Percentiles rank a stretch among this genome's conserved stretches.
Conservation (phyloP, 35 echinoderm and acorn worm genomes). For the Amphiura filiformis region DNA sequence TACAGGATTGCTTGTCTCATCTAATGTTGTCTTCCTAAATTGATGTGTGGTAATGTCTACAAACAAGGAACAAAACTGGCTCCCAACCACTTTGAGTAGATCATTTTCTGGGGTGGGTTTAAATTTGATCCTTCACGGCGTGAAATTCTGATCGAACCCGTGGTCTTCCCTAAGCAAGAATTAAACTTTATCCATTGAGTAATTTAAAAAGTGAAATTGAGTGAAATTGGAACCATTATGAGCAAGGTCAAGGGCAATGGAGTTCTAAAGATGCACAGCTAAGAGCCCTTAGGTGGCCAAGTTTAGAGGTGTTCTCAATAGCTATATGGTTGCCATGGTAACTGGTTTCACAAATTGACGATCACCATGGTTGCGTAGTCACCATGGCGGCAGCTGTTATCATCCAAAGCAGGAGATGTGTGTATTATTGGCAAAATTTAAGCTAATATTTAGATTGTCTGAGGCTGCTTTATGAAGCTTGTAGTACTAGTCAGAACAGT, state of each 20-base stretch:
- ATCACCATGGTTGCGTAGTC: background rate
- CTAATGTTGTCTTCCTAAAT: too few relatives aligned
- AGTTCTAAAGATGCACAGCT: background rate
- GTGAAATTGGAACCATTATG: background rate
- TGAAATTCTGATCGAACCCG: too few relatives aligned
- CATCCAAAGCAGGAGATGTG: background rate
- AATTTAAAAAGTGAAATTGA: background rate
- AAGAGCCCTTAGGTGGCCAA: background rate
- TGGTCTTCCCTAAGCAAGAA: too few relatives aligned
- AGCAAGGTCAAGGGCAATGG: background rate
- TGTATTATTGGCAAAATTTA: background rate
- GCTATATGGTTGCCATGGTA: background rate
- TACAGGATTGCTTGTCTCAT: too few relatives aligned
- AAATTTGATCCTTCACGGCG: too few relatives aligned
- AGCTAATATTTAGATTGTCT: conserved; percentile 3
- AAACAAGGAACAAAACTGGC: too few relatives aligned
- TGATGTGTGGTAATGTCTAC: too few relatives aligned
- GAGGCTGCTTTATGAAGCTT: background rate
- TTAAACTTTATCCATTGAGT: too few relatives aligned
- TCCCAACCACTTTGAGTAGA: too few relatives aligned
- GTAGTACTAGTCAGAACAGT: too few relatives aligned
- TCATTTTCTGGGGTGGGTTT: too few relatives aligned
- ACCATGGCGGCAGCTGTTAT: conserved; percentile 3
- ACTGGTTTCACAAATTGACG: background rate
- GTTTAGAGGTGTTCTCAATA: background rate